Percentiles rank a stretch among this genome's conserved stretches.
Conservation (phyloP, 2,113 vertebrate genomes). For the Carollia perspicillata region DNA sequence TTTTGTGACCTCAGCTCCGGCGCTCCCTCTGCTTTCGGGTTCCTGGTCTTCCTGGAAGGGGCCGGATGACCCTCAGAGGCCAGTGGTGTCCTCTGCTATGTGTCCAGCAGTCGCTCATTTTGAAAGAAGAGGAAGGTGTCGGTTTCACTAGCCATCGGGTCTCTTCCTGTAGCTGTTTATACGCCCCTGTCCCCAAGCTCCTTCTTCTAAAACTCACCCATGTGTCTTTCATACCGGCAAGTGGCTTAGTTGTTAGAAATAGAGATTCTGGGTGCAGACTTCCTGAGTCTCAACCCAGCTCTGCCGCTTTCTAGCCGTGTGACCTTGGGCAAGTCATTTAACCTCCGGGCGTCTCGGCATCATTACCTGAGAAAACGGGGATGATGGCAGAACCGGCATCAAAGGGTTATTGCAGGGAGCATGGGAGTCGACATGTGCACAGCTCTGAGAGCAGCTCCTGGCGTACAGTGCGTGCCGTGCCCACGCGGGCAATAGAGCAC, state of each 20-base stretch:
- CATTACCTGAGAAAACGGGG: not conserved
- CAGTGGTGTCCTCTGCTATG: not conserved
- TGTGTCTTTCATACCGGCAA: not conserved
- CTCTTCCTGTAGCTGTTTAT: not conserved
- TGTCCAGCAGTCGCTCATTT: not conserved
- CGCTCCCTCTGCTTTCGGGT: not conserved
- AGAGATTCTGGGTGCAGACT: not conserved
- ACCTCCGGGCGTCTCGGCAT: not conserved
- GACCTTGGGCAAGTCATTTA: not conserved
- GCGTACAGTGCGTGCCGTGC: not conserved
- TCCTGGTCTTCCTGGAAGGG: not conserved
- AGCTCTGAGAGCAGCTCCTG: not conserved
- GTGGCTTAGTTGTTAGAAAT: not conserved
- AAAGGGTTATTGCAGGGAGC: not conserved
- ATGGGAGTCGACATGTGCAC: not conserved
- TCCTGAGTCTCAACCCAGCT: not conserved
- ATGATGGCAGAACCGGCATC: not conserved
- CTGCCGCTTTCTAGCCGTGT: not conserved
- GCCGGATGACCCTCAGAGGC: not conserved
- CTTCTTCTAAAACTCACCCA: not conserved
- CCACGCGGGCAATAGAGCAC: no score
- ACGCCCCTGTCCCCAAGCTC: not conserved
- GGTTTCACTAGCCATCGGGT: not conserved
- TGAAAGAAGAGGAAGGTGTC: not conserved
- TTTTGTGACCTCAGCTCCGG: not conserved